A percentile compares a stretch with the other conserved stretches of the same genome.
phyloP scores from a whole-genome alignment of 2,113 vertebrate species.

The Cnemophilus loriae region DNA sequence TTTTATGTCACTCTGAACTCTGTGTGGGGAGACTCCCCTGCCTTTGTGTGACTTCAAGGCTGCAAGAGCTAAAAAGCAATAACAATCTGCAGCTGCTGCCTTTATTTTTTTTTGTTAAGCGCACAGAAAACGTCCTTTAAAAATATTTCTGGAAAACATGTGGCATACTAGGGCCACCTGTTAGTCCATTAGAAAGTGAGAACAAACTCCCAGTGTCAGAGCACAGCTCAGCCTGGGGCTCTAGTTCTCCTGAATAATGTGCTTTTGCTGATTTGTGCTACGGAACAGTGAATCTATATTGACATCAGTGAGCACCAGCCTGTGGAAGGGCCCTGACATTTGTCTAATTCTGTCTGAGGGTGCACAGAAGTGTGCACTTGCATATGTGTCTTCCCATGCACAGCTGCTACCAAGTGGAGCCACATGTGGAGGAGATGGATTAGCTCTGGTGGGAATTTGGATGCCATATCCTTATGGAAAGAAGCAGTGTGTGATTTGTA shows the following conservation, averaged over 20 bases:
- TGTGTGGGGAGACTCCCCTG: neutral
- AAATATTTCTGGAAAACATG: slow-evolving; percentile 2
- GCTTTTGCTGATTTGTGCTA: neutral
- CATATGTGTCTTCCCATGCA: neutral
- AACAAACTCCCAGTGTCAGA: neutral
- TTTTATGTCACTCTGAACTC: neutral
- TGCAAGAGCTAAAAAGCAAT: neutral
- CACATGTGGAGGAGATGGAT: neutral
- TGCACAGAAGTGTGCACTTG: neutral
- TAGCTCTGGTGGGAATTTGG: neutral
- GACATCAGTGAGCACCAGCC: neutral
- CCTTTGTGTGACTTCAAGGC: neutral
- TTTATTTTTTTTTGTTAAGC: neutral
- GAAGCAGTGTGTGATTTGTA: neutral
- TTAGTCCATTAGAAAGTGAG: slow-evolving; percentile 25
- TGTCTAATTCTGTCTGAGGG: neutral
- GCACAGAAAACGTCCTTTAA: neutral
- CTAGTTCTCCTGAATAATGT: neutral
- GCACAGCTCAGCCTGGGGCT: neutral
- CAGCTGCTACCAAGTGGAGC: neutral
- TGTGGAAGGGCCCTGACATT: neutral
- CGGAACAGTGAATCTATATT: neutral
- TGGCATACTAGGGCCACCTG: slow-evolving; percentile 8
- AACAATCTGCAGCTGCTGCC: slow-evolving; percentile 4
- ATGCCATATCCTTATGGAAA: neutral